These are phyloP conservation scores for Panulirus ornatus DNA, from an alignment of 1,140 invertebrate species.

Conservation along the genomic window DNA sequence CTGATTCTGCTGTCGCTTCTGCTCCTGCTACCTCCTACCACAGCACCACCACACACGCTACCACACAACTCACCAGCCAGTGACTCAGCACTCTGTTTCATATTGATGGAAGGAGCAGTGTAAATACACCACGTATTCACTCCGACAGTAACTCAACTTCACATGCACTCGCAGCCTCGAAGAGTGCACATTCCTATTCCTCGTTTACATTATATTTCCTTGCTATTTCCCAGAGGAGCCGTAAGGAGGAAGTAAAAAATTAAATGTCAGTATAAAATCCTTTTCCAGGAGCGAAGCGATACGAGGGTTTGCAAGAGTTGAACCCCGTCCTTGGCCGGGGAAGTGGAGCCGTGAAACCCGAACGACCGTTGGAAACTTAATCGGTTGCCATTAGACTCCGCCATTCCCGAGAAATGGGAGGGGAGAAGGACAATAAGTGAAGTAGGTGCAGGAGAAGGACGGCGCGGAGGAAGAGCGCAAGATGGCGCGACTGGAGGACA, in stretches of 20 bases:
- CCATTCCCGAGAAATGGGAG: constrained; percentile 69
- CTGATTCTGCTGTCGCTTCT: constrained; percentile 42
- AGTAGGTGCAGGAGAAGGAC: constrained; percentile 62
- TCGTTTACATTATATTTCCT: constrained; percentile 49
- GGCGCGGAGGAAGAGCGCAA: constrained; percentile 34
- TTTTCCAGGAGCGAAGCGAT: constrained; percentile 26
- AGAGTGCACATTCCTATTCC: constrained; percentile 40
- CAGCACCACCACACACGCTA: constrained; percentile 10
- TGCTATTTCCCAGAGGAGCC: constrained; percentile 47
- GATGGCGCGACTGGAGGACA: constrained; percentile 18
- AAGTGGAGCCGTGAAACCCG: constrained; percentile 71
- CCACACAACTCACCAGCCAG: constrained; percentile 8
- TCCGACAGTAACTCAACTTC: not conserved
- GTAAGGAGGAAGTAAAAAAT: constrained; percentile 52
- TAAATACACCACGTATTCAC: not conserved
- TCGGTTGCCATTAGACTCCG: constrained; percentile 71
- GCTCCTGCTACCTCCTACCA: constrained; percentile 20
- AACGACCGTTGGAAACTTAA: constrained; percentile 72
- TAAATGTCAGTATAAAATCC: constrained; percentile 58
- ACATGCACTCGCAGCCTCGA: constrained; percentile 17
- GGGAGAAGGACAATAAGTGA: constrained; percentile 69
- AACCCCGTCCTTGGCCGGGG: constrained; percentile 67
- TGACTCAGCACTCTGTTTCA: constrained; percentile 12
- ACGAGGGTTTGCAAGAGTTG: constrained; percentile 49
- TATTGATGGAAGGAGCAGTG: not conserved